Conservation (phyloP, 1,140 invertebrate genomes). For the Drosophila busckii region DNA sequence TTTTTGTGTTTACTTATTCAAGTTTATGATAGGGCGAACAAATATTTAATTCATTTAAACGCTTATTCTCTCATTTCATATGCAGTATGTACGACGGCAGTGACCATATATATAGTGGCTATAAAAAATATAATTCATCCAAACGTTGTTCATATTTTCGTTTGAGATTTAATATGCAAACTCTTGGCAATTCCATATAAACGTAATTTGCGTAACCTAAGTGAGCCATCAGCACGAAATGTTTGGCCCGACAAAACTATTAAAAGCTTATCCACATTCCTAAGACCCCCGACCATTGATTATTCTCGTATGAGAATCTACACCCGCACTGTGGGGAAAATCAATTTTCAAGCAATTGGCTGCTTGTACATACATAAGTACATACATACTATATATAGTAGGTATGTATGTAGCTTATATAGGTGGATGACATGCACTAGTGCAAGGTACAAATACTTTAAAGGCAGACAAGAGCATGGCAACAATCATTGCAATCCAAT, state of each 20-base stretch:
- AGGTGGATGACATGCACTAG: too few species aligned
- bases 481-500: conserved; percentile 58
- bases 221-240: conserved; percentile 18
- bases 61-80: too few species aligned
- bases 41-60: too few species aligned
- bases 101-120: too few species aligned
- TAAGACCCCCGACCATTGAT: conserved; percentile 1
- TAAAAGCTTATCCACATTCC: conserved; percentile 28
- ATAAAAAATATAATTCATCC: too few species aligned
- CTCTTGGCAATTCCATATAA: conserved; percentile 3
- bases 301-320: neutral
- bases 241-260: conserved; percentile 49
- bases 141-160: too few species aligned
- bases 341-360: conserved; percentile 48
- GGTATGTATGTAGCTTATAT: too few species aligned
- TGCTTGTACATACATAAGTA: conserved; percentile 9
- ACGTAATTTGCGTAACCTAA: conserved; percentile 5
- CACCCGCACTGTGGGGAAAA: conserved; percentile 42
- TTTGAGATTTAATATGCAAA: neutral
- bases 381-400: conserved; percentile 4
- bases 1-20: too few species aligned
- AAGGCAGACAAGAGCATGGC: neutral
- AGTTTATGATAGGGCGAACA: too few species aligned
- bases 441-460: neutral
- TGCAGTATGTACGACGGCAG: too few species aligned